Percentiles rank a stretch among this genome's conserved stretches.
These are phyloP conservation scores for Hyaena hyaena DNA, from an alignment of 2,113 vertebrate genomes.

Conservation along the genomic window DNA sequence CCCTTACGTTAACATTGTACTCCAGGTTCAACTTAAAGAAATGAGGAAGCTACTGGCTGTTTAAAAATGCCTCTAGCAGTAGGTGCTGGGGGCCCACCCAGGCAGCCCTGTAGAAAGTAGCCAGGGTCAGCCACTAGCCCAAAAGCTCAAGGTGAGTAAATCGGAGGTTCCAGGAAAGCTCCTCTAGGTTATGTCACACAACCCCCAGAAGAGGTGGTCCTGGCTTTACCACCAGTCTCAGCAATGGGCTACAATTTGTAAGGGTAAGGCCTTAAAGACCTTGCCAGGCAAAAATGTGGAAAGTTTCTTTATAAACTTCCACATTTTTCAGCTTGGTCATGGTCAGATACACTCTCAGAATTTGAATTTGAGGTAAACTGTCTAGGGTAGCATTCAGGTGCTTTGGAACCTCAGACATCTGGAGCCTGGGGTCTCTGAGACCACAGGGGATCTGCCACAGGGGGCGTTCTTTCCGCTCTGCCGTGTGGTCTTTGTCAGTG, in stretches of 20 bases:
- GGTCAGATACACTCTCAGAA: background rate
- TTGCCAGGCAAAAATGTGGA: background rate
- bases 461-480: constrained; percentile 93
- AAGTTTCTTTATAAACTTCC: background rate
- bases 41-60: background rate
- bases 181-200: background rate
- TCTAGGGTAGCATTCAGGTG: constrained; percentile 92
- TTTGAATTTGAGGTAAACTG: constrained; percentile 89
- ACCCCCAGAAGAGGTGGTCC: background rate
- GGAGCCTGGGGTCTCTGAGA: constrained; percentile 86
- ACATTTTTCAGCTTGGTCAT: background rate
- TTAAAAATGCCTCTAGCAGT: background rate
- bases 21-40: background rate
- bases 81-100: background rate
- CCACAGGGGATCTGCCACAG: constrained; percentile 83
- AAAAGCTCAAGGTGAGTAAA: background rate
- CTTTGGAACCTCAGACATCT: constrained; percentile 92
- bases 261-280: background rate
- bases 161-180: background rate
- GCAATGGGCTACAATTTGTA: background rate
- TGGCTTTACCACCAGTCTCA: background rate
- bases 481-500: constrained; percentile 88
- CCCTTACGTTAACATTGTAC: background rate
- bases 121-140: background rate
- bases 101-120: background rate